phyloP scores from a whole-genome alignment of 1,140 invertebrate genomes.

The Drosophila ananassae region DNA sequence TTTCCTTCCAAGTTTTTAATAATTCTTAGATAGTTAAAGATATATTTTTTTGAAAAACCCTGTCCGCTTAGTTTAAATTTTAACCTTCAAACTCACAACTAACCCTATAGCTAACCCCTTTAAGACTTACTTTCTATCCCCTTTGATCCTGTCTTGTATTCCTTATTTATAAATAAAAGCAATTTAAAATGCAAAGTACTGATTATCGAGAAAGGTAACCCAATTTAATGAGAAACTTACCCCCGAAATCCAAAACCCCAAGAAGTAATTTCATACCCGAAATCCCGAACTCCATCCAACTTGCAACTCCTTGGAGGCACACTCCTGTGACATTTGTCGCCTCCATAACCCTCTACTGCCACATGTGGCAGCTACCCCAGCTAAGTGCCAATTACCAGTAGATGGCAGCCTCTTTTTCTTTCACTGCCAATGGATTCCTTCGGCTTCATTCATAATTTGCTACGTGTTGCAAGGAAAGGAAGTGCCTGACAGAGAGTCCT shows the following conservation, averaged over 20 bases:
- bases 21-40: no score
- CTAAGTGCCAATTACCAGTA: constrained; percentile 67
- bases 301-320: constrained; percentile 29
- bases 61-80: no score
- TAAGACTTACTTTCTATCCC: no score
- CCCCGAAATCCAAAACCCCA: background rate
- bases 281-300: no score
- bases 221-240: background rate
- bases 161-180: no score
- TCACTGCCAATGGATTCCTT: background rate
- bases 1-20: no score
- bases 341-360: background rate
- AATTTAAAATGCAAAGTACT: background rate
- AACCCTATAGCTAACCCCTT: no score
- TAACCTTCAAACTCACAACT: no score
- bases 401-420: background rate
- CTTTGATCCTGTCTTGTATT: no score
- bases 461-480: constrained; percentile 60
- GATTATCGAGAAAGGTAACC: background rate
- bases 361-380: constrained; percentile 27
- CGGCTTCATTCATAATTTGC: constrained; percentile 73
- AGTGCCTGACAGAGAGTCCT: constrained; percentile 1
- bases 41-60: no score
- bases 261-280: background rate
- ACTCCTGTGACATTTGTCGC: constrained; percentile 26